phyloP scores from a whole-genome alignment of 2,888 invertebrate species.

The Unio delphinus region DNA sequence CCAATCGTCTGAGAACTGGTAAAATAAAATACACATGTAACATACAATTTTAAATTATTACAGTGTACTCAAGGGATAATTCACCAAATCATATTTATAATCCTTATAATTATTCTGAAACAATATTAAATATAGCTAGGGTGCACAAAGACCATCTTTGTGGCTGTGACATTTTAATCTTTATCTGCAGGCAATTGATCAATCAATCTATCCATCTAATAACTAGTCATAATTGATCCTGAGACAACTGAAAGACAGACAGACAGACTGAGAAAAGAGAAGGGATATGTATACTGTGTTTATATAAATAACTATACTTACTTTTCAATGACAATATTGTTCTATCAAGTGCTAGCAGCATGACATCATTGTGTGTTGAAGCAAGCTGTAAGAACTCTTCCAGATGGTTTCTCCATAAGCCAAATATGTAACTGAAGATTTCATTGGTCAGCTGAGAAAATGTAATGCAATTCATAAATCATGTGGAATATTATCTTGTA shows the following conservation, averaged over 20 bases:
- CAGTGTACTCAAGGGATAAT: no score
- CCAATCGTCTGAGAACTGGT: constrained; percentile 84
- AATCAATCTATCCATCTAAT: no score
- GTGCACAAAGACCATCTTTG: no score
- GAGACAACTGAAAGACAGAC: no score
- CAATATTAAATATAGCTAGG: no score
- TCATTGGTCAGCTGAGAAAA: constrained; percentile 64
- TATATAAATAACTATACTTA: constrained; percentile 23
- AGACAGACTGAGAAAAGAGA: neutral
- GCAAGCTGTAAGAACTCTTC: constrained; percentile 56
- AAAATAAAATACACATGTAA: constrained; percentile 16
- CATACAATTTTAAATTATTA: no score
- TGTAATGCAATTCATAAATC: neutral
- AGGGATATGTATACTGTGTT: no score
- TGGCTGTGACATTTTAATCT: no score
- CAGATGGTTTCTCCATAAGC: constrained; percentile 81
- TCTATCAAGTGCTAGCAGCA: constrained; percentile 79
- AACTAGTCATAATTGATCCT: no score
- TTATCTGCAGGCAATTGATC: no score
- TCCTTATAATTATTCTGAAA: no score
- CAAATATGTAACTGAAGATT: constrained; percentile 75
- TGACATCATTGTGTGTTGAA: constrained; percentile 66
- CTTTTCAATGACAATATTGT: constrained; percentile 83
- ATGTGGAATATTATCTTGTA: neutral
- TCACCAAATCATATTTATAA: no score